Conservation (phyloP, 1,140 invertebrate species). For the Zaprionus ghesquierei region DNA sequence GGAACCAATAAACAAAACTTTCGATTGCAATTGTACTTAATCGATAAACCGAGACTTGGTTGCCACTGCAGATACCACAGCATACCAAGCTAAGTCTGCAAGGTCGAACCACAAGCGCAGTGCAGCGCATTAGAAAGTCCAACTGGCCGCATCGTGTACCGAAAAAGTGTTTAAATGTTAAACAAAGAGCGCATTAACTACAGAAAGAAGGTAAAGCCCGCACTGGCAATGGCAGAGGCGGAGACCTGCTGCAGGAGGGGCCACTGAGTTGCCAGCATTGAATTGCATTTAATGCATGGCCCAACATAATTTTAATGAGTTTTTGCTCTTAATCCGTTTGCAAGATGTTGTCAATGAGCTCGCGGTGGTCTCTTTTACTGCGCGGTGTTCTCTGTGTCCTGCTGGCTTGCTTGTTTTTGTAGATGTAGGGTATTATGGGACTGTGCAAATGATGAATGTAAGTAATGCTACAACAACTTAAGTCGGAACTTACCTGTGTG, state of each 20-base stretch:
- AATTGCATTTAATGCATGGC: slow-evolving; percentile 77
- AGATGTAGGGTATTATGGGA: neutral
- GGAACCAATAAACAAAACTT: neutral
- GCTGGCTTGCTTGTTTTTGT: slow-evolving; percentile 1
- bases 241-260: neutral
- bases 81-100: too few relatives aligned
- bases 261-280: slow-evolving; percentile 55
- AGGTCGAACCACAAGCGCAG: neutral
- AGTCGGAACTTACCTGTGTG: neutral
- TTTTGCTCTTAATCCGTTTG: slow-evolving; percentile 77
- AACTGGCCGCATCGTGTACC: neutral
- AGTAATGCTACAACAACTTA: neutral
- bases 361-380: slow-evolving; percentile 41
- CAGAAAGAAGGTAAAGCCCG: slow-evolving; percentile 16
- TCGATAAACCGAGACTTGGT: neutral
- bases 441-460: neutral
- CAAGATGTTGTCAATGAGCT: slow-evolving; percentile 77
- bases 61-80: too few relatives aligned
- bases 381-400: neutral
- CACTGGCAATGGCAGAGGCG: neutral
- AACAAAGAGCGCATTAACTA: slow-evolving; percentile 39
- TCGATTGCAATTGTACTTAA: neutral
- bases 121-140: neutral
- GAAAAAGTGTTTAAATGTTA: neutral
- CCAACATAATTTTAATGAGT: slow-evolving; percentile 79